Conservation (phyloP, 2,797 vertebrate species). For the Malacoctenus gilli region DNA sequence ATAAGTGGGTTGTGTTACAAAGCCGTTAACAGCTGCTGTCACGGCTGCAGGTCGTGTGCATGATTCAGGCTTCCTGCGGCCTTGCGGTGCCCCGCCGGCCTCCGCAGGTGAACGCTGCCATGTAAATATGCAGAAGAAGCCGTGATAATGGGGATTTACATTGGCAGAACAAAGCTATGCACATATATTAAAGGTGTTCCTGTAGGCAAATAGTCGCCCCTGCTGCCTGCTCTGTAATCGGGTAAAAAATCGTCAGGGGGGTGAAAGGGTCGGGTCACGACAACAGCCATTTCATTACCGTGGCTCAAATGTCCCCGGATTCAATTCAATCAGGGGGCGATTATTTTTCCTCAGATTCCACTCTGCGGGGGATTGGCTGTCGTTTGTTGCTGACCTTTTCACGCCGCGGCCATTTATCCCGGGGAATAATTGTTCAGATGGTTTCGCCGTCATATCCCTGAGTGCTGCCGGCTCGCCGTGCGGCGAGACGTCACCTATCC, state of each 20-base stretch:
- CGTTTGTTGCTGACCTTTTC: conserved; percentile 73
- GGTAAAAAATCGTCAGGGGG: conserved; percentile 62
- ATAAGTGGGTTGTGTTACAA: too few species aligned
- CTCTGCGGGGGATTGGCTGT: conserved; percentile 72
- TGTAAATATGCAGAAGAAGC: conserved; percentile 67
- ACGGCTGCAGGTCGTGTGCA: not conserved
- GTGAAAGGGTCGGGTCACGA: conserved; percentile 72
- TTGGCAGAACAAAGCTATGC: conserved; percentile 65
- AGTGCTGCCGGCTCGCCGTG: conserved; percentile 61
- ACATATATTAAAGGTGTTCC: conserved; percentile 72
- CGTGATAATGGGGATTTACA: conserved; percentile 78
- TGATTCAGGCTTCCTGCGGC: not conserved
- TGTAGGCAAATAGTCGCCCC: conserved; percentile 78
- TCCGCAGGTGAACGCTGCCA: conserved; percentile 47
- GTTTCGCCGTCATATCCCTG: conserved; percentile 77
- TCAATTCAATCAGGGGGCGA: conserved; percentile 78
- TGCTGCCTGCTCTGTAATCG: conserved; percentile 70
- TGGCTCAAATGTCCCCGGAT: conserved; percentile 72
- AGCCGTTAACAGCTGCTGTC: too few species aligned
- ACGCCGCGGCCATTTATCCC: conserved; percentile 67
- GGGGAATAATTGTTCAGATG: conserved; percentile 70
- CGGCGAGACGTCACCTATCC: conserved; percentile 59
- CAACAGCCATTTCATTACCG: conserved; percentile 83
- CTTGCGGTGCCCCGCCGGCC: conserved; percentile 29
- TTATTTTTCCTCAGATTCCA: conserved; percentile 74